These are phyloP conservation scores for Colletes latitarsis DNA, from an alignment of 1,140 invertebrate genomes.

Conservation along the genomic window DNA sequence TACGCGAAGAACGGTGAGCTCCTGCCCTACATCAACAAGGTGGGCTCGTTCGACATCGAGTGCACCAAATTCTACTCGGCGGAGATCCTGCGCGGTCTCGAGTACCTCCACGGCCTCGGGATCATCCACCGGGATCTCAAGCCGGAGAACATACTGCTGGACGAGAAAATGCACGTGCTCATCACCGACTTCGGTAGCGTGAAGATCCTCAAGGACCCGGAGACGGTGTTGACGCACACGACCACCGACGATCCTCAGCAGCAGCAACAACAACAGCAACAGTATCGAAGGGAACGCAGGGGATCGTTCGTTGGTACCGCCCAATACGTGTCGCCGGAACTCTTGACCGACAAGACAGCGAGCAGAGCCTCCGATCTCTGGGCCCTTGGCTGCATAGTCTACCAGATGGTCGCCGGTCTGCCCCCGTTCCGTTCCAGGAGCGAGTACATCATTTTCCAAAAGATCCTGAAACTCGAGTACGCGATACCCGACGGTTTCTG, in stretches of 20 bases:
- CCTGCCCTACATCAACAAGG: conserved; percentile 94
- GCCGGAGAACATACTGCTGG: conserved; percentile 93
- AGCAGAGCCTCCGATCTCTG: conserved; percentile 96
- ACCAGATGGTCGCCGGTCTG: conserved; percentile 96
- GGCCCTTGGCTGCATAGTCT: conserved; percentile 98
- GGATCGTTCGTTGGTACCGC: conserved; percentile 99
- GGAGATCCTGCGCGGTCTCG: conserved; percentile 95
- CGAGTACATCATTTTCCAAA: conserved; percentile 98
- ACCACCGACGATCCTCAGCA: conserved; percentile 32
- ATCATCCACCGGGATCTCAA: conserved; percentile 97
- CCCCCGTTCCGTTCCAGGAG: conserved; percentile 95
- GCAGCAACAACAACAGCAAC: conserved; percentile 58
- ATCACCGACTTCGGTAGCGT: conserved; percentile 99
- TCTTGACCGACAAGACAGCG: conserved; percentile 91
- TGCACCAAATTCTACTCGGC: conserved; percentile 96
- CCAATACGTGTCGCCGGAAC: conserved; percentile 98
- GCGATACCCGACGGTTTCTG: conserved; percentile 96
- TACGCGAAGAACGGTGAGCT: conserved; percentile 98
- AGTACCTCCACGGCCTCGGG: conserved; percentile 93
- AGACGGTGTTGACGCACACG: conserved; percentile 36
- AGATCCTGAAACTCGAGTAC: conserved; percentile 95
- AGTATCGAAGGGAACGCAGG: conserved; percentile 81
- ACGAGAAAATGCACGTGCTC: conserved; percentile 97
- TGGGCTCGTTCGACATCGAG: conserved; percentile 93
- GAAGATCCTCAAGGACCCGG: conserved; percentile 87